Evolutionary conservation across 2,888 invertebrate species (phyloP).

Genomic region (Mellilla xanthometata): DNA sequence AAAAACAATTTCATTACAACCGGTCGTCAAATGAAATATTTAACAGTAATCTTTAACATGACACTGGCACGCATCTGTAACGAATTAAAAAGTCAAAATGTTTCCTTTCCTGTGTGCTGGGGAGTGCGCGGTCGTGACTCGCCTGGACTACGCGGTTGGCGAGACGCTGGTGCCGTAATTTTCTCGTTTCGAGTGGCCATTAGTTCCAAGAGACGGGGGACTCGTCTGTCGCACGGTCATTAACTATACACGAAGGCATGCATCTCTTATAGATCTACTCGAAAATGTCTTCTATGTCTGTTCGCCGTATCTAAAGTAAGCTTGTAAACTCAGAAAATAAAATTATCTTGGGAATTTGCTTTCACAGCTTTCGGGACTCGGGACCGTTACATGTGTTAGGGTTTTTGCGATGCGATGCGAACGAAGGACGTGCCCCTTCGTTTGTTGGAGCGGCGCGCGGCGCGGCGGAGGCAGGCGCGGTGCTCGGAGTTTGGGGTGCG

Average conservation of each 20-base stretch:
- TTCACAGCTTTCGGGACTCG: conserved; percentile 3
- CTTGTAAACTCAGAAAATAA: conserved; percentile 5
- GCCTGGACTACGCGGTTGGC: conserved; percentile 58
- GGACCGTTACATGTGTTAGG: conserved; percentile 40
- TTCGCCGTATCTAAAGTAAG: conserved; percentile 1
- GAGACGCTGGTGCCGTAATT: conserved; percentile 60
- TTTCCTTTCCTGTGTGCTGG: conserved; percentile 36
- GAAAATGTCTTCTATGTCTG: conserved; percentile 39
- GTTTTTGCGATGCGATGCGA: conserved; percentile 51
- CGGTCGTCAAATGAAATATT: conserved; percentile 18
- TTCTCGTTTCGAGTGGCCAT: conserved; percentile 76
- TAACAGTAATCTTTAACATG: conserved; percentile 11
- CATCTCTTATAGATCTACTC: conserved; percentile 34
- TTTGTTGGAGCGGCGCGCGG: conserved; percentile 36
- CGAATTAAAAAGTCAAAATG: conserved; percentile 44
- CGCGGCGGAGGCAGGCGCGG: conserved; percentile 47
- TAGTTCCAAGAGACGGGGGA: conserved; percentile 69
- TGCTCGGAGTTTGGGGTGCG: conserved; percentile 69
- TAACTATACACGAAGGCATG: conserved; percentile 61
- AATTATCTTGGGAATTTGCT: conserved; percentile 11
- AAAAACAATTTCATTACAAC: conserved; percentile 19
- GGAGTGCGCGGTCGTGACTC: conserved; percentile 64
- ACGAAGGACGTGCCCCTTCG: conserved; percentile 51
- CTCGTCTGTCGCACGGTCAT: conserved; percentile 67
- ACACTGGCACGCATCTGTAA: conserved; percentile 31